Evolutionary conservation across 2,888 invertebrate species (phyloP).

Genomic region (Panopea generosa): DNA sequence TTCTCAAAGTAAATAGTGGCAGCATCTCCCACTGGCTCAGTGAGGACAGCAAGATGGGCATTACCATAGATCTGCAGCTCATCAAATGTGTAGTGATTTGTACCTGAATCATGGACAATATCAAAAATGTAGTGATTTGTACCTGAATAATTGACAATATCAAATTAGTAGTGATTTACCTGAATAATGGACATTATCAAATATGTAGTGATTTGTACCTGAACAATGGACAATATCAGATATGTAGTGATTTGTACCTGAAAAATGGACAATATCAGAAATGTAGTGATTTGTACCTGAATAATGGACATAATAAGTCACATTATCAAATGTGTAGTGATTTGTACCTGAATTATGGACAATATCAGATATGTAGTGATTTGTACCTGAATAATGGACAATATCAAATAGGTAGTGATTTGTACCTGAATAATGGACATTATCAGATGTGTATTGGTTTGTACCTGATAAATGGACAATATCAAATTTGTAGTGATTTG

Average conservation of each 20-base stretch:
- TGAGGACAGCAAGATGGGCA: conserved; percentile 75
- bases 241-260: too few species aligned
- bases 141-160: too few species aligned
- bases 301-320: too few species aligned
- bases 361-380: too few species aligned
- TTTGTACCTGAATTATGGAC: conserved; percentile 56
- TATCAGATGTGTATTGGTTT: too few species aligned
- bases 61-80: conserved; percentile 78
- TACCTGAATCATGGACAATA: conserved; percentile 47
- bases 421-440: conserved; percentile 48
- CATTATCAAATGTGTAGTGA: conserved; percentile 71
- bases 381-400: too few species aligned
- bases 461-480: too few species aligned
- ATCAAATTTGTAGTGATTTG: too few species aligned
- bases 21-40: conserved; percentile 55
- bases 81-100: conserved; percentile 67
- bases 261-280: too few species aligned
- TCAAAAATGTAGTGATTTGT: too few species aligned
- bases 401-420: conserved; percentile 70
- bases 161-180: too few species aligned
- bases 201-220: conserved; percentile 66
- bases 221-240: conserved; percentile 15
- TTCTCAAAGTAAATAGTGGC: conserved; percentile 70
- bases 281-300: too few species aligned
- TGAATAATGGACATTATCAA: conserved; percentile 76